Evolutionary conservation across 2,113 vertebrate species (phyloP).

Genomic region (Herpetotheres cachinnans): DNA sequence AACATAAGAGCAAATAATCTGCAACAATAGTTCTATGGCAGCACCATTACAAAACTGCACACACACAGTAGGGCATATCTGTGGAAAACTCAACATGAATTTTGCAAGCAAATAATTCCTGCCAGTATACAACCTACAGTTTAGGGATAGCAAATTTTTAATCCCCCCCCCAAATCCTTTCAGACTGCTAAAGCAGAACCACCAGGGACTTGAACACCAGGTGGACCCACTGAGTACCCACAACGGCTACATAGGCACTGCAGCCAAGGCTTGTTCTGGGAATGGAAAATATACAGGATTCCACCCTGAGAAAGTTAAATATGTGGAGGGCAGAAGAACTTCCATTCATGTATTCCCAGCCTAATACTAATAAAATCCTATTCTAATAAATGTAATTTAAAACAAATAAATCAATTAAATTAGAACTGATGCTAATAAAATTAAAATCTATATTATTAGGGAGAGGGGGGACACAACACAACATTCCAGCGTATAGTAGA

Average conservation of each 20-base stretch:
- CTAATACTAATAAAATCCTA: neutral
- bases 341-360: neutral
- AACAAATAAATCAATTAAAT: neutral
- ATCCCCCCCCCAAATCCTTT: no score
- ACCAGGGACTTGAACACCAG: neutral
- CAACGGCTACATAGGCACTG: neutral
- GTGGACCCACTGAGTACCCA: neutral
- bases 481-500: neutral
- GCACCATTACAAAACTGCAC: neutral
- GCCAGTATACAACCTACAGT: neutral
- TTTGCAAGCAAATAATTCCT: neutral
- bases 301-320: neutral
- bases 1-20: neutral
- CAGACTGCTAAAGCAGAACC: neutral
- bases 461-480: fast-evolving
- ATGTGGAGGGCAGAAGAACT: neutral
- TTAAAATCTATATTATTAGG: neutral
- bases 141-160: neutral
- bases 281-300: neutral
- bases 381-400: neutral
- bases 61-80: fast-evolving
- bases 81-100: neutral
- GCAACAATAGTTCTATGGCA: fast-evolving
- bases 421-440: neutral
- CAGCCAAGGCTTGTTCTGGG: neutral